phyloP scores from a whole-genome alignment of 2,113 vertebrate genomes.

The Chrysemys picta region DNA sequence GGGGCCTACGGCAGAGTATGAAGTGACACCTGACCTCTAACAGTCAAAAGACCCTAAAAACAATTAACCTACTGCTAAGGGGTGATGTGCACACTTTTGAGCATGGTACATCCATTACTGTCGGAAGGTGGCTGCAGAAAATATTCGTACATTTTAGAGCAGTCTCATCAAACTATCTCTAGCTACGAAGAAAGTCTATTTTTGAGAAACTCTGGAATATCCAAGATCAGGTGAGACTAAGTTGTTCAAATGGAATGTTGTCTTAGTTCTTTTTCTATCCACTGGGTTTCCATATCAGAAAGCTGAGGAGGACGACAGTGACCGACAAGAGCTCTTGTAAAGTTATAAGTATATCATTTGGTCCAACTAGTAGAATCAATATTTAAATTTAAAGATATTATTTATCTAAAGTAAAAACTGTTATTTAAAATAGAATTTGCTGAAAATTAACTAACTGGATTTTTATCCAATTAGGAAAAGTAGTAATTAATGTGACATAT shows the following conservation, averaged over 20 bases:
- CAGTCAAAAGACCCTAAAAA: neutral
- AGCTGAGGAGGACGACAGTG: fast-evolving
- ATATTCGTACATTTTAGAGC: neutral
- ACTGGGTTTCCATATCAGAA: neutral
- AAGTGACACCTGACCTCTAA: neutral
- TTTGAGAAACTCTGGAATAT: neutral
- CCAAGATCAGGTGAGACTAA: neutral
- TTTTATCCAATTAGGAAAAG: fast-evolving
- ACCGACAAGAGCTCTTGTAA: neutral
- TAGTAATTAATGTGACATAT: neutral
- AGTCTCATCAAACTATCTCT: neutral
- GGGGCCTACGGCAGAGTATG: neutral
- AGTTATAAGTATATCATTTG: neutral
- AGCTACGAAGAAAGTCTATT: neutral
- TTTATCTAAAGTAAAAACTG: neutral
- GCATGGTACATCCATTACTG: neutral
- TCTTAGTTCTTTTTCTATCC: neutral
- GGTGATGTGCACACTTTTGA: neutral
- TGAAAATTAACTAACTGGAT: neutral
- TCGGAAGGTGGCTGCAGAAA: neutral
- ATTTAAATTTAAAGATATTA: neutral
- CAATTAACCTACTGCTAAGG: neutral
- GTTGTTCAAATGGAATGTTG: neutral
- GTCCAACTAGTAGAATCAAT: neutral
- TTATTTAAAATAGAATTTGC: neutral